Conservation (phyloP, 1,140 invertebrate species). For the Saxidomus purpurata region DNA sequence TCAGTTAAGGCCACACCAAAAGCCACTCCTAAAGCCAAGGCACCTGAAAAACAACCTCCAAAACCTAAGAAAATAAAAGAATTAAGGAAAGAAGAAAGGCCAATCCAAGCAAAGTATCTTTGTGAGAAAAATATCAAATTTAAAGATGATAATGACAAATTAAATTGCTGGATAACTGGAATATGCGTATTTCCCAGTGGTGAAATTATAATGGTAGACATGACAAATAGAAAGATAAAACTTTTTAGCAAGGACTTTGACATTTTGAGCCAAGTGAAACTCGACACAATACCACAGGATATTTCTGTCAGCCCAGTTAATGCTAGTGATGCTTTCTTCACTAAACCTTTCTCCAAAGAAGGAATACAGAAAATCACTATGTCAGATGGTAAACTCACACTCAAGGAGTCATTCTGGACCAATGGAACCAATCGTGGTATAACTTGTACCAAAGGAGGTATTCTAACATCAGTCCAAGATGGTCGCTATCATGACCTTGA, state of each 20-base stretch:
- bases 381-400: constrained; percentile 49
- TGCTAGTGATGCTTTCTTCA: constrained; percentile 58
- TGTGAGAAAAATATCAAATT: constrained; percentile 49
- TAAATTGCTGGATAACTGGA: constrained; percentile 60
- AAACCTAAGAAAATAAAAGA: constrained; percentile 62
- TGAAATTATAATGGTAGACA: constrained; percentile 61
- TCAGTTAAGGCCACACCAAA: constrained; percentile 25
- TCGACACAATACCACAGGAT: constrained; percentile 62
- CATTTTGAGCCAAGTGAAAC: constrained; percentile 42
- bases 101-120: constrained; percentile 51
- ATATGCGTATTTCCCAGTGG: constrained; percentile 61
- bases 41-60: constrained; percentile 1
- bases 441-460: constrained; percentile 55
- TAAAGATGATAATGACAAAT: constrained; percentile 36
- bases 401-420: constrained; percentile 54
- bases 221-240: constrained; percentile 64
- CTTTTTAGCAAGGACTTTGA: constrained; percentile 60
- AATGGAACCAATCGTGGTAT: constrained; percentile 65
- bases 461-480: constrained; percentile 62
- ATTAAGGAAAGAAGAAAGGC: constrained; percentile 52
- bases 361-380: constrained; percentile 57
- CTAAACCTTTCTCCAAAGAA: constrained; percentile 62
- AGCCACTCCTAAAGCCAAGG: constrained; percentile 45
- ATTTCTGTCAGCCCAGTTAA: constrained; percentile 59
- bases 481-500: constrained; percentile 64